Conservation (phyloP, 1,140 invertebrate species). For the Zaprionus taronus region DNA sequence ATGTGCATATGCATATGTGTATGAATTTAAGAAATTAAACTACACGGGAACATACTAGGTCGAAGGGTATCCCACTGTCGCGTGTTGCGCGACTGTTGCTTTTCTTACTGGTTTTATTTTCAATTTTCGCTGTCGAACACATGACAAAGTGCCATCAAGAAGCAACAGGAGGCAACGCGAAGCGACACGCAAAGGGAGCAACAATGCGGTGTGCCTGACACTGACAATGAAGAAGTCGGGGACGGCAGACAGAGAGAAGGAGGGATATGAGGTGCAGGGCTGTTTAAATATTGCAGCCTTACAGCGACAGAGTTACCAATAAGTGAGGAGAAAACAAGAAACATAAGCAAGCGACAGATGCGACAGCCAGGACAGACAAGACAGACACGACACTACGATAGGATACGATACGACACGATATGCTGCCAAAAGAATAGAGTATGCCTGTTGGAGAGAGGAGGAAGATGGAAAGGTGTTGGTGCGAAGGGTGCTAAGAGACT, state of each 20-base stretch:
- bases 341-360: constrained; percentile 9
- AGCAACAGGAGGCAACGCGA: constrained; percentile 46
- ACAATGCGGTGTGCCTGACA: constrained; percentile 16
- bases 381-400: constrained; percentile 4
- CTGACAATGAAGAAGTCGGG: background rate
- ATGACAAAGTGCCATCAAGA: constrained; percentile 81
- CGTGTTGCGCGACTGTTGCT: too few relatives aligned
- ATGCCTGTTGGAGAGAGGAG: constrained; percentile 2
- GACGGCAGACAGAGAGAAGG: background rate
- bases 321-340: constrained; percentile 16
- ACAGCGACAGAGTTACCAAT: constrained; percentile 22
- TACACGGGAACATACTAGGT: too few relatives aligned
- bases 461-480: background rate
- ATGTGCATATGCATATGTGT: too few relatives aligned
- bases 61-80: too few relatives aligned
- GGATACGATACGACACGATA: constrained; percentile 1
- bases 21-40: too few relatives aligned
- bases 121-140: constrained; percentile 78
- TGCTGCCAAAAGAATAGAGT: constrained; percentile 17
- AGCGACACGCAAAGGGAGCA: constrained; percentile 19
- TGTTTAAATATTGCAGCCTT: constrained; percentile 36
- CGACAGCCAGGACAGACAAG: background rate
- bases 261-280: constrained; percentile 6
- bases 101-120: too few relatives aligned
- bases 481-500: background rate